Evolutionary conservation across 92 coral and sea anemone species (phyloP), one percentile per base, ranked within the genome.

Genomic region (Pocillopora grandis): DNA sequence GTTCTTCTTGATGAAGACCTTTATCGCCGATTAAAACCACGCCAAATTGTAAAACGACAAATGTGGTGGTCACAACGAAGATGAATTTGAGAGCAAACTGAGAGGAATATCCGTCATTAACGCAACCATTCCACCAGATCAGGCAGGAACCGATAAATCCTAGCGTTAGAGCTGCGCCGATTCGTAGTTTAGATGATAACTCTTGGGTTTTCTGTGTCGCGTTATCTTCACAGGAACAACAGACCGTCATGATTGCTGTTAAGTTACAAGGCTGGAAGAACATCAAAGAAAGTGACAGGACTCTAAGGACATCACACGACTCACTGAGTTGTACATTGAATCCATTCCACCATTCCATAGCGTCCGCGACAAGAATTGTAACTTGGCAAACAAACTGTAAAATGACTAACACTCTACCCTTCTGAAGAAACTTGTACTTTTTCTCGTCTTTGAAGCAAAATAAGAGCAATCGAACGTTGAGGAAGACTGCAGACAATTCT

Each of bases 391-490:
- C 64, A 56, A 18, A 74, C 64, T 74, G 78, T 0, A 35, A 55
- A 9, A 74, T 74, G 1, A 49, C 36, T 23, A 52, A 56, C 16
- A 37, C 14, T 55, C 62, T 56, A 42, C 48, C 23, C 2, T 67
- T 67, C 33, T 67, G 48, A 67, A 67, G 48, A 67, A 67, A 67
- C 42, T 2, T 11, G 42, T 55, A 56, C 62, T 21, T 74, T 4
- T 14, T n/a, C 57, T 74, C 18, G 16, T 74, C 58, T 10, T 56
- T 74, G 62, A 74, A 23, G 63, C 78, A 74, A 37, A 31, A 20
- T n/a, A 16, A n/a, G 9, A 74, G 64, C 78, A 74, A 52, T 74
- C 78, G 61, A 11, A 74, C 0, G 62, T 74, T 74, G 18, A 74
- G 57, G n/a, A 56, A 55, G 17, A 56, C 15, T 74, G 62, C 78